phyloP scores from a whole-genome alignment of 2,797 vertebrate genomes.

The Chaetodon trifasciatus region DNA sequence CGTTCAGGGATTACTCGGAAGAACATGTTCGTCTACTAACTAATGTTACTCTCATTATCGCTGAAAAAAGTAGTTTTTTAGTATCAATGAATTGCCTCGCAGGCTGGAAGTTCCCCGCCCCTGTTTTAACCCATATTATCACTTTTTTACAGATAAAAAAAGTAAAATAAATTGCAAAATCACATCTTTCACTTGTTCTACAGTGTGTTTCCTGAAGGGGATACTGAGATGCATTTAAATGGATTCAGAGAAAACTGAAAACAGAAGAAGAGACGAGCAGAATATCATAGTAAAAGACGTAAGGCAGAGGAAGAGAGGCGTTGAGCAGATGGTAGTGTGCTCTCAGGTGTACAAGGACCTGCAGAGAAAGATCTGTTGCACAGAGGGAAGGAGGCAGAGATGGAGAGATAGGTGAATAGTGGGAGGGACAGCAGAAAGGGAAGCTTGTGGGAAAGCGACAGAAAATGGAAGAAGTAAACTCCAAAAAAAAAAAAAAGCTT shows the following conservation, averaged over 20 bases:
- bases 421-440: slow-evolving; percentile 49
- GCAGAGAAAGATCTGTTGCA: slow-evolving; percentile 75
- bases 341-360: slow-evolving; percentile 75
- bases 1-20: no score
- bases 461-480: slow-evolving; percentile 35
- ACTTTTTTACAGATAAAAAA: no score
- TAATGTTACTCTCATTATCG: no score
- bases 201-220: slow-evolving; percentile 11
- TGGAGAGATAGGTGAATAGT: slow-evolving; percentile 59
- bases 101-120: no score
- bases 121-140: no score
- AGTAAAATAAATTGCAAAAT: background rate
- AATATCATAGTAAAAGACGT: slow-evolving; percentile 42
- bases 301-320: slow-evolving; percentile 50
- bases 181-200: slow-evolving; percentile 1
- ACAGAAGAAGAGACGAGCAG: slow-evolving; percentile 12
- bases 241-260: slow-evolving; percentile 34
- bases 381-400: slow-evolving; percentile 65
- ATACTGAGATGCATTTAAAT: slow-evolving; percentile 42
- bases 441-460: slow-evolving; percentile 38
- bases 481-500: slow-evolving; percentile 13
- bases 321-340: slow-evolving; percentile 73
- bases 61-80: no score
- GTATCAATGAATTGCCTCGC: no score
- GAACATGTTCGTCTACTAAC: no score